These are phyloP conservation scores for Argyresthia albistria DNA, from an alignment of 2,888 invertebrate species.

Conservation along the genomic window DNA sequence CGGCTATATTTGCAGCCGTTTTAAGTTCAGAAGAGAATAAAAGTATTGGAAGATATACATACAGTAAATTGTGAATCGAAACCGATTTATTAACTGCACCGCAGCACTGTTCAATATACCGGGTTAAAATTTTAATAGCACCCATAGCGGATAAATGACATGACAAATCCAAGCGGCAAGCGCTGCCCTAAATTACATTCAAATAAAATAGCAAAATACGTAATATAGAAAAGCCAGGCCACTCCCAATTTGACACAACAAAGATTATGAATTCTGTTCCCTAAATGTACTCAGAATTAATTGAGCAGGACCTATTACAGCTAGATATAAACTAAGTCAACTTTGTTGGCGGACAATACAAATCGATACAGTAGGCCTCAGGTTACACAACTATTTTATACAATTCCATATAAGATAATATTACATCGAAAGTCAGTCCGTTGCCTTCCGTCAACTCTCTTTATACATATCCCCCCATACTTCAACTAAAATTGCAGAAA, in stretches of 20 bases:
- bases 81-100: too few species aligned
- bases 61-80: too few species aligned
- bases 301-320: constrained; percentile 63
- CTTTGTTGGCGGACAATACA: constrained; percentile 55
- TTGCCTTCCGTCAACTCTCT: constrained; percentile 51
- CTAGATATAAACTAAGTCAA: constrained; percentile 62
- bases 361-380: constrained; percentile 49
- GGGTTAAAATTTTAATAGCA: too few species aligned
- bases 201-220: neutral
- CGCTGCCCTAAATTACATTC: too few species aligned
- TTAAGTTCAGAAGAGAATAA: too few species aligned
- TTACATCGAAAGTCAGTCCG: constrained; percentile 66
- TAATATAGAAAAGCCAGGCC: constrained; percentile 29
- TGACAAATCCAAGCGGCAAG: too few species aligned
- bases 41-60: too few species aligned
- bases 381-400: constrained; percentile 56
- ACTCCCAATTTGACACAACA: constrained; percentile 27
- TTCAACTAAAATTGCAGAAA: constrained; percentile 58
- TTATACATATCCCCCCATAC: constrained; percentile 60
- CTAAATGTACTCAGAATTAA: constrained; percentile 58
- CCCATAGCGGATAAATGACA: too few species aligned
- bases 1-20: neutral
- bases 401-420: constrained; percentile 61
- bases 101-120: too few species aligned
- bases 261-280: constrained; percentile 29